These are phyloP conservation scores for Karalla daura DNA, from an alignment of 2,797 vertebrate species.

Conservation along the genomic window DNA sequence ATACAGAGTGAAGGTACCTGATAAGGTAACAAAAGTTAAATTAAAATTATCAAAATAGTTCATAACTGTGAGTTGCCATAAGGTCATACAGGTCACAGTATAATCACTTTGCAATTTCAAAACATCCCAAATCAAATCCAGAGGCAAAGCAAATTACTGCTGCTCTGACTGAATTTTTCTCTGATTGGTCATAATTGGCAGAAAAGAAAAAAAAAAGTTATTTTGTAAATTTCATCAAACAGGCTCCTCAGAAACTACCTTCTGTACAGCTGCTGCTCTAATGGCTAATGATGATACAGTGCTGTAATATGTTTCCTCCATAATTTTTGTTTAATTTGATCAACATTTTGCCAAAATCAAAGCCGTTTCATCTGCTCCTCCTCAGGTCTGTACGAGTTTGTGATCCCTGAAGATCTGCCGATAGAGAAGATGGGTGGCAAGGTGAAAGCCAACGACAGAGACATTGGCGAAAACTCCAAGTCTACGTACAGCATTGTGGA, in stretches of 20 bases:
- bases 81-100: no score
- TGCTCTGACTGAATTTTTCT: slow-evolving; percentile 23
- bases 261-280: slow-evolving; percentile 12
- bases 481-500: slow-evolving; percentile 94
- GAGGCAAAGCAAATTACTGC: slow-evolving; percentile 21
- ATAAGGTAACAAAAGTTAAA: no score
- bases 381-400: slow-evolving; percentile 95
- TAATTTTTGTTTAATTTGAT: slow-evolving; percentile 33
- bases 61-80: no score
- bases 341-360: slow-evolving; percentile 14
- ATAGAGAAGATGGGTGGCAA: slow-evolving; percentile 91
- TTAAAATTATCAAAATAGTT: no score
- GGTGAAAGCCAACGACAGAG: slow-evolving; percentile 94
- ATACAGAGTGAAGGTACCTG: no score
- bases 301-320: background rate
- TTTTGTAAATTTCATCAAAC: slow-evolving; percentile 45
- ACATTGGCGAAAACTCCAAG: slow-evolving; percentile 94
- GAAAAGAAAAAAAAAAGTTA: slow-evolving; percentile 57
- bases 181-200: slow-evolving; percentile 43
- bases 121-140: slow-evolving; percentile 22
- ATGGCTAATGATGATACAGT: slow-evolving; percentile 40
- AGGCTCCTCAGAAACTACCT: slow-evolving; percentile 36
- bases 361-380: slow-evolving; percentile 6
- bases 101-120: no score
- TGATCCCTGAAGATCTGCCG: slow-evolving; percentile 91